Evolutionary conservation across 2,888 invertebrate species (phyloP).

Genomic region (Drosophila heteroneura): DNA sequence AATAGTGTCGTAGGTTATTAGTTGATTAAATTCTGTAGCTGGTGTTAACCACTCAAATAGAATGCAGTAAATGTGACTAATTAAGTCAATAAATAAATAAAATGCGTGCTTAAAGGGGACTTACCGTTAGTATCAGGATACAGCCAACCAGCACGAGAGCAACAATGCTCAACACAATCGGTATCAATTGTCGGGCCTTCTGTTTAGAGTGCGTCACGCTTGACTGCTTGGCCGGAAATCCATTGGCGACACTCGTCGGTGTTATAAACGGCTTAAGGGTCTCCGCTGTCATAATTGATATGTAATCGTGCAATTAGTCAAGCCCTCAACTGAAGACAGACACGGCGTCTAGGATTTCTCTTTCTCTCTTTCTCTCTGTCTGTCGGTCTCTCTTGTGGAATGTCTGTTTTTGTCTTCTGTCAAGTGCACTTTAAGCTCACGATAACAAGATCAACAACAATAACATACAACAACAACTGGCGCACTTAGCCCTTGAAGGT

Average conservation of each 20-base stretch:
- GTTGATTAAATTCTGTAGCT: conserved; percentile 4
- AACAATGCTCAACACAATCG: conserved; percentile 75
- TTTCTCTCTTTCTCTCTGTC: not conserved
- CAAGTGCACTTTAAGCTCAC: conserved; percentile 36
- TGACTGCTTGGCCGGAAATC: conserved; percentile 76
- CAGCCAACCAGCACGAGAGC: conserved; percentile 69
- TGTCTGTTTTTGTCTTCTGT: conserved; percentile 30
- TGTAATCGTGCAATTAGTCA: conserved; percentile 35
- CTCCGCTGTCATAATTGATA: conserved; percentile 84
- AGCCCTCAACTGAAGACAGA: conserved; percentile 20
- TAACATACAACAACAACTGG: conserved; percentile 29
- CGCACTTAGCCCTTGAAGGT: conserved; percentile 47
- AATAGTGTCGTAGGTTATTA: conserved; percentile 6
- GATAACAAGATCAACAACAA: conserved; percentile 45
- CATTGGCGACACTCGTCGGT: conserved; percentile 77
- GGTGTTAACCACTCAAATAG: conserved; percentile 4
- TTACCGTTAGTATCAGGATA: conserved; percentile 81
- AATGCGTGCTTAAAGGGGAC: conserved; percentile 28
- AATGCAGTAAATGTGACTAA: conserved; percentile 15
- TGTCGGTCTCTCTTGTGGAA: conserved; percentile 6
- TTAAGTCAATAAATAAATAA: not conserved
- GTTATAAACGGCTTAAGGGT: conserved; percentile 85
- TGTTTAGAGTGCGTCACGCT: conserved; percentile 56
- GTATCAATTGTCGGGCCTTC: conserved; percentile 65
- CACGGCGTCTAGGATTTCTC: conserved; percentile 20